These are phyloP conservation scores for Aradophagus sp. DNA, from an alignment of 1,140 invertebrate species.

Conservation along the genomic window DNA sequence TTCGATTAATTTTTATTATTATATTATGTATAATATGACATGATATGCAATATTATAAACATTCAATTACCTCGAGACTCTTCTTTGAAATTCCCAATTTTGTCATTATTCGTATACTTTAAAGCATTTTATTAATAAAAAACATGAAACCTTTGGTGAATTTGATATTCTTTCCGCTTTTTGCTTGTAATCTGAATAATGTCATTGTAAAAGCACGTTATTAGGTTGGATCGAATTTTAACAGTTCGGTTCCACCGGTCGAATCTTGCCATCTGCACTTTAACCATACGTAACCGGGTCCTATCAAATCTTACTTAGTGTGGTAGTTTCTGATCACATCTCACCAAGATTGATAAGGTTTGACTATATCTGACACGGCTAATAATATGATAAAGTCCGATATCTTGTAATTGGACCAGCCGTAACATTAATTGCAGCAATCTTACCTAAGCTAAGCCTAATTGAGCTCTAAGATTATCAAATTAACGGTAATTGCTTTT, in stretches of 20 bases:
- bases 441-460: slow-evolving; percentile 13
- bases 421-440: slow-evolving; percentile 35
- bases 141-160: no score
- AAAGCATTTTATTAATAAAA: no score
- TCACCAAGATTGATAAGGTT: slow-evolving; percentile 22
- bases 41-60: no score
- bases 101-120: no score
- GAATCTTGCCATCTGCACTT: slow-evolving; percentile 25
- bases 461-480: slow-evolving; percentile 29
- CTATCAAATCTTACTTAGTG: slow-evolving; percentile 23
- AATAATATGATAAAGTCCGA: slow-evolving; percentile 39
- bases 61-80: no score
- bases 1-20: no score
- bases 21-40: no score
- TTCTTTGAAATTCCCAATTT: no score
- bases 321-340: slow-evolving; percentile 17
- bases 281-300: slow-evolving; percentile 20
- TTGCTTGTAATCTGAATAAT: slow-evolving; percentile 16
- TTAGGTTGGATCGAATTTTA: slow-evolving; percentile 35
- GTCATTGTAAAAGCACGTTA: slow-evolving; percentile 12
- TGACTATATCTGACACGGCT: slow-evolving; percentile 16
- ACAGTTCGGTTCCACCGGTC: slow-evolving; percentile 35
- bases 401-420: slow-evolving; percentile 28
- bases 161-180: no score
- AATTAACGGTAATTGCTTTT: slow-evolving; percentile 36